Evolutionary conservation across 2,797 vertebrate species (phyloP).

Genomic region (Thalassophryne amazonica): DNA sequence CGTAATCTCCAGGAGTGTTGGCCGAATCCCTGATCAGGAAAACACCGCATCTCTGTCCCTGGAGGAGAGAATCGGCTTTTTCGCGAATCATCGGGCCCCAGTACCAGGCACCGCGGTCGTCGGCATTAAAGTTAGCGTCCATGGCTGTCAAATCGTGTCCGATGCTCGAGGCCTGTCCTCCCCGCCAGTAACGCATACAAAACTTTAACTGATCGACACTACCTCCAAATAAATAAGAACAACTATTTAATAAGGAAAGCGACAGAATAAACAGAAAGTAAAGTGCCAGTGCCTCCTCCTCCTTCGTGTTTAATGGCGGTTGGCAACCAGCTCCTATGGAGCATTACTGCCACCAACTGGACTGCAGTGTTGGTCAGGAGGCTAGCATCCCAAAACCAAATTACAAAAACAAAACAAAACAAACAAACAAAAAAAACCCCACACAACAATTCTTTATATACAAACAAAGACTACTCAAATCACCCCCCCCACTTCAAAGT

Average conservation of each 20-base stretch:
- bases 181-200: constrained; percentile 72
- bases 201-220: constrained; percentile 57
- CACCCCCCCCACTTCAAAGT: too few species aligned
- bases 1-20: constrained; percentile 90
- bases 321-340: too few species aligned
- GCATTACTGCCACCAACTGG: too few species aligned
- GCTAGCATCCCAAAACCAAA: too few species aligned
- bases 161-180: constrained; percentile 68
- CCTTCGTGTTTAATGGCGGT: too few species aligned
- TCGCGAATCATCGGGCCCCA: constrained; percentile 86
- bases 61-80: constrained; percentile 84
- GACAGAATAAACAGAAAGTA: too few species aligned
- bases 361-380: too few species aligned
- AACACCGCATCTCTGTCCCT: constrained; percentile 90
- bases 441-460: too few species aligned
- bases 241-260: background rate
- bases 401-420: too few species aligned
- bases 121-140: constrained; percentile 91
- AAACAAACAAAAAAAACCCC: too few species aligned
- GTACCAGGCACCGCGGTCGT: constrained; percentile 89
- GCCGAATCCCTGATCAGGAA: constrained; percentile 91
- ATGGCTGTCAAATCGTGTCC: constrained; percentile 70
- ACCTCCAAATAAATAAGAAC: constrained; percentile 8
- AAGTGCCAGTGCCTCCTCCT: too few species aligned
- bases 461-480: too few species aligned